These are phyloP conservation scores for Bradypus variegatus DNA, from an alignment of 2,797 vertebrate species.

Conservation along the genomic window DNA sequence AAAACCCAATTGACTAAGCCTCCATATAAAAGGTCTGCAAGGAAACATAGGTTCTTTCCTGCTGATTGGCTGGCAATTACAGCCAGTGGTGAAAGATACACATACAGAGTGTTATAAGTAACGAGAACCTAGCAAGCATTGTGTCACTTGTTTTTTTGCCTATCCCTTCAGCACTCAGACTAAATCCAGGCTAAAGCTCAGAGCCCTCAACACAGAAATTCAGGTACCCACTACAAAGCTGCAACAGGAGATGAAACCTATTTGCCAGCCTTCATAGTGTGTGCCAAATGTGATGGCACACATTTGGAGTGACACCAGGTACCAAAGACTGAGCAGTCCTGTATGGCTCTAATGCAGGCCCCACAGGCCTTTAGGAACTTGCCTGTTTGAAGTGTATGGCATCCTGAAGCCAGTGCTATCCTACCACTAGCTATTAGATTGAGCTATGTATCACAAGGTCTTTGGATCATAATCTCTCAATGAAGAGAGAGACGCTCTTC, in stretches of 20 bases:
- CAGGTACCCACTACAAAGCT: background rate
- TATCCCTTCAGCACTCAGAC: background rate
- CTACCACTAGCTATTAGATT: too few relatives aligned
- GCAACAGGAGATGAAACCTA: background rate
- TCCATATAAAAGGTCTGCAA: background rate
- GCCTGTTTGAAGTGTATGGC: too few relatives aligned
- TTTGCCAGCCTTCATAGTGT: too few relatives aligned
- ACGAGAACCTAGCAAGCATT: background rate
- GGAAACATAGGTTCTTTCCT: background rate
- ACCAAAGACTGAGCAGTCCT: background rate
- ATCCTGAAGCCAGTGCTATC: background rate
- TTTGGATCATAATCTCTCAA: background rate
- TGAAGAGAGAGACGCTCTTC: background rate
- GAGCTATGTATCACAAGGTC: background rate
- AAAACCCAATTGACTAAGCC: background rate
- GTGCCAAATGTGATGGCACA: background rate
- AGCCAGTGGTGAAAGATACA: background rate
- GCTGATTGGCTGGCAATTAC: background rate
- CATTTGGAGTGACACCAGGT: background rate
- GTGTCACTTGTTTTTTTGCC: background rate
- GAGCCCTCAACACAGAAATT: background rate
- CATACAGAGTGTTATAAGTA: background rate
- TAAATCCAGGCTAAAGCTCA: background rate
- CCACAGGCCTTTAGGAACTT: background rate
- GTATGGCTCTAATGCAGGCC: background rate